phyloP scores from a whole-genome alignment of 2,888 invertebrate genomes.

The Pyrrhosoma nymphula region DNA sequence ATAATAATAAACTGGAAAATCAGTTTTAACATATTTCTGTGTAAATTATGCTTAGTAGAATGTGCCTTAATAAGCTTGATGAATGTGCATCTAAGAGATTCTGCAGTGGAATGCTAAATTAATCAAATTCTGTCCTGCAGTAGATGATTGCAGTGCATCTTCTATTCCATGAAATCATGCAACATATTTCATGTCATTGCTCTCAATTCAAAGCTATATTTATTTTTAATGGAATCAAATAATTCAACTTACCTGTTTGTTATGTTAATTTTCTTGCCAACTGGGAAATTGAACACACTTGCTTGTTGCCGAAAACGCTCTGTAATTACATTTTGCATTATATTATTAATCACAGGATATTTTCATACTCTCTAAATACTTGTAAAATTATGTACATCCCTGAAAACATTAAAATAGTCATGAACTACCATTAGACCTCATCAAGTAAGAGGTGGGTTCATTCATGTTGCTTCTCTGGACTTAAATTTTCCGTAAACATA shows the following conservation, averaged over 20 bases:
- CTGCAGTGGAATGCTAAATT: constrained; percentile 30
- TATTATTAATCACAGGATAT: background rate
- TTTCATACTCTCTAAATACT: background rate
- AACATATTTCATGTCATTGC: constrained; percentile 31
- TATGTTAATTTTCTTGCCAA: background rate
- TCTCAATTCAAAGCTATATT: background rate
- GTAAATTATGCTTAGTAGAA: constrained; percentile 64
- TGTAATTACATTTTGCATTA: constrained; percentile 4
- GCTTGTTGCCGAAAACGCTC: constrained; percentile 18
- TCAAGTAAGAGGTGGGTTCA: background rate
- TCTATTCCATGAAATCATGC: constrained; percentile 36
- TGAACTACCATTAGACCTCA: background rate
- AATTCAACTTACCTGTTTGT: background rate
- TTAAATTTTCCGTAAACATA: background rate
- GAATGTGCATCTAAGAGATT: constrained; percentile 50
- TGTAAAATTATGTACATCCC: background rate
- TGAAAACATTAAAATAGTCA: background rate
- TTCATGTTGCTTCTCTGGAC: background rate
- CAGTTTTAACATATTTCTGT: constrained; percentile 65
- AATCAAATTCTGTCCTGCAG: constrained; percentile 24
- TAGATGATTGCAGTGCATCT: constrained; percentile 52
- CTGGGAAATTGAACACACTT: background rate
- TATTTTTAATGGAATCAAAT: background rate
- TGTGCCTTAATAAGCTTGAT: constrained; percentile 65
- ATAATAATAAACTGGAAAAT: constrained; percentile 65